Conservation (phyloP, 2,113 vertebrate species). For the Haemorhous mexicanus region DNA sequence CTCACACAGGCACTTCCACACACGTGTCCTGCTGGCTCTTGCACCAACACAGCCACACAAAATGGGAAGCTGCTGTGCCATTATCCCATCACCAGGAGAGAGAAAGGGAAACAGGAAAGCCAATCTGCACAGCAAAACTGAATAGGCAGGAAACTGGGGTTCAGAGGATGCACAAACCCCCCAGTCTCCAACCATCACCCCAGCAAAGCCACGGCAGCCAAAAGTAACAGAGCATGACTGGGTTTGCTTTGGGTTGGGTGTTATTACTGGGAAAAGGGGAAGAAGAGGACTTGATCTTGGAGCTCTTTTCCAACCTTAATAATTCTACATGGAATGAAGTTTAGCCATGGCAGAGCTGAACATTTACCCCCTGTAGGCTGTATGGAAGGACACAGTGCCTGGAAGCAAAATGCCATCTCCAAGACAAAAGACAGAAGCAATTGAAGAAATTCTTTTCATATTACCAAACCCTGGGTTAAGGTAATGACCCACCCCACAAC, state of each 20-base stretch:
- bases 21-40: rapidly evolving
- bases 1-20: background rate
- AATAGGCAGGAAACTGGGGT: background rate
- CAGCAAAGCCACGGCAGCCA: background rate
- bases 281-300: background rate
- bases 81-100: background rate
- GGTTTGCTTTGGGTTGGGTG: background rate
- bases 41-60: background rate
- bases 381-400: background rate
- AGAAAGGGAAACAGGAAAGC: background rate
- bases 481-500: background rate
- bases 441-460: background rate
- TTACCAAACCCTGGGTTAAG: background rate
- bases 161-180: background rate
- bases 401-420: background rate
- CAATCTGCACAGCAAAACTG: background rate
- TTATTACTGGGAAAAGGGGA: background rate
- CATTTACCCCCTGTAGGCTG: rapidly evolving
- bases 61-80: background rate
- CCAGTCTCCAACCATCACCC: rapidly evolving
- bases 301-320: background rate
- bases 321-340: background rate
- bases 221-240: background rate
- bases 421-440: background rate
- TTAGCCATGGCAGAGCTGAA: background rate